phyloP scores from a whole-genome alignment of 2,797 vertebrate species.

The Notolabrus celidotus region DNA sequence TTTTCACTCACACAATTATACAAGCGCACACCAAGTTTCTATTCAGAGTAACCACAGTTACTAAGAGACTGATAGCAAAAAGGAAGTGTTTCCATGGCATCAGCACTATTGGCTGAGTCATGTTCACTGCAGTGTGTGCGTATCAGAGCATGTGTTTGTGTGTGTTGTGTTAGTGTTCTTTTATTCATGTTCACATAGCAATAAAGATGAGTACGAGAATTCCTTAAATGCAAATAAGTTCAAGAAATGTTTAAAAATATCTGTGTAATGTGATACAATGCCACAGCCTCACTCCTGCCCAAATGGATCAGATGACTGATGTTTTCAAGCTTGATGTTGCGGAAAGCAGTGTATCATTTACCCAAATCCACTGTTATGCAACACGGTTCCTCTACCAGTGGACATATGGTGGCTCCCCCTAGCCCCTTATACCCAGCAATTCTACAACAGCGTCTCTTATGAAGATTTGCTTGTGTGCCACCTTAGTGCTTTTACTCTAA shows the following conservation, averaged over 20 bases:
- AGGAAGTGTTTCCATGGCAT: slow-evolving; percentile 87
- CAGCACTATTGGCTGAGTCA: slow-evolving; percentile 91
- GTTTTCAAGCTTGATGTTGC: not conserved
- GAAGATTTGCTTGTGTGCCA: not conserved
- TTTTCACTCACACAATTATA: slow-evolving; percentile 18
- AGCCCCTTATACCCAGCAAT: not conserved
- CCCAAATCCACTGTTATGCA: not conserved
- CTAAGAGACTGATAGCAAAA: slow-evolving; percentile 92
- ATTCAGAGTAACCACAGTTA: slow-evolving; percentile 91
- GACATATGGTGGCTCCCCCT: not conserved
- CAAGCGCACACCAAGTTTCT: slow-evolving; percentile 64
- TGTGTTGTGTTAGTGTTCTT: slow-evolving; percentile 34
- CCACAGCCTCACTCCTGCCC: not conserved
- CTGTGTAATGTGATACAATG: not conserved
- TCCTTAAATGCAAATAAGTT: not conserved
- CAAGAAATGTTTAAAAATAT: not conserved
- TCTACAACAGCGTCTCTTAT: not conserved
- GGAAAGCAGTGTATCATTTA: not conserved
- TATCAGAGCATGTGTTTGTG: slow-evolving; percentile 48
- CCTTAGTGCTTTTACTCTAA: not conserved
- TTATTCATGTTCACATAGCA: slow-evolving; percentile 18
- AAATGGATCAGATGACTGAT: not conserved
- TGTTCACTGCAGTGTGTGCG: slow-evolving; percentile 84
- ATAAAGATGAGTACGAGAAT: not conserved
- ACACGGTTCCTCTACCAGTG: not conserved